Conservation (phyloP, 1,140 invertebrate species). For the Drosophila prosaltans region DNA sequence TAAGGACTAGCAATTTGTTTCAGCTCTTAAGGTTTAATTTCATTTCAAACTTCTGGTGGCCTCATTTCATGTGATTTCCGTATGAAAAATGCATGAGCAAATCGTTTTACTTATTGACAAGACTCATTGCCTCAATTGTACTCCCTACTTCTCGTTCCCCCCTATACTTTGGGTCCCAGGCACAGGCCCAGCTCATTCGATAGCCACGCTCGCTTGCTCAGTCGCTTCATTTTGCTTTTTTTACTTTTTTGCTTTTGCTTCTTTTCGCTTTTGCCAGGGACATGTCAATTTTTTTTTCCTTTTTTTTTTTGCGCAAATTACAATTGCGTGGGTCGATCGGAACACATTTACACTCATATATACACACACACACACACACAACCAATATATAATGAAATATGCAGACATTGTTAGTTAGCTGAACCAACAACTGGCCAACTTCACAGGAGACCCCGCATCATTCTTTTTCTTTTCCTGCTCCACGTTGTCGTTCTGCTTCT, state of each 20-base stretch:
- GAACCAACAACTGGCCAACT: conserved; percentile 68
- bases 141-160: neutral
- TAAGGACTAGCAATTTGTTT: conserved; percentile 11
- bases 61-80: conserved; percentile 46
- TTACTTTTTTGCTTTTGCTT: neutral
- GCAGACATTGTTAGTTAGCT: conserved; percentile 59
- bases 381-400: conserved; percentile 66
- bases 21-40: conserved; percentile 5
- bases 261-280: conserved; percentile 43
- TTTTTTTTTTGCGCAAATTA: conserved; percentile 61
- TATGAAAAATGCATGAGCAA: conserved; percentile 67
- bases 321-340: conserved; percentile 73
- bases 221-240: neutral
- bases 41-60: conserved; percentile 32
- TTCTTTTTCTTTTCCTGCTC: neutral
- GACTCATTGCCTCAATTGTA: conserved; percentile 41
- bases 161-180: neutral
- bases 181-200: neutral
- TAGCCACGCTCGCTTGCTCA: neutral
- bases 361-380: neutral
- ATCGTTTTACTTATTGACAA: conserved; percentile 60
- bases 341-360: conserved; percentile 21
- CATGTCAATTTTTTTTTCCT: conserved; percentile 61
- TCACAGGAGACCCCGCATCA: conserved; percentile 48
- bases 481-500: neutral